These are phyloP conservation scores for Stenoptilia bipunctidactyla DNA, from an alignment of 2,888 invertebrate species.

Conservation along the genomic window DNA sequence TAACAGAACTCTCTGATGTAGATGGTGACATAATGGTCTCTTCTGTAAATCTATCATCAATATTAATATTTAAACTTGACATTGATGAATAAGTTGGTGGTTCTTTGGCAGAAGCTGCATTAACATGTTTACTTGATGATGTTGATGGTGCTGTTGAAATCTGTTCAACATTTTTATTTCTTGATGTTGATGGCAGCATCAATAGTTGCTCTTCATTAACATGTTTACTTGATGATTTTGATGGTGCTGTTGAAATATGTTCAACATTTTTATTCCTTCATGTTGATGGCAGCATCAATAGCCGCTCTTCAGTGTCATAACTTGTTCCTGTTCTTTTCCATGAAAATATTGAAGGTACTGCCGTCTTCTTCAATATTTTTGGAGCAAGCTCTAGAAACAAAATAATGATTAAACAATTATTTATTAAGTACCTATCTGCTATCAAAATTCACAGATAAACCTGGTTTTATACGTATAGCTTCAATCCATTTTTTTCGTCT, in stretches of 20 bases:
- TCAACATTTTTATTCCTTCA: no score
- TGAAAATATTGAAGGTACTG: background rate
- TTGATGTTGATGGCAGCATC: background rate
- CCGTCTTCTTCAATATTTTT: background rate
- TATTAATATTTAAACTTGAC: background rate
- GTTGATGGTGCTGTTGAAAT: background rate
- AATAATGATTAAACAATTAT: background rate
- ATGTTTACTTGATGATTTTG: no score
- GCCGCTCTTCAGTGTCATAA: background rate
- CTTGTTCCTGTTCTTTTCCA: background rate
- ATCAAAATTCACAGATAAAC: background rate
- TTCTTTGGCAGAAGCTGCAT: background rate
- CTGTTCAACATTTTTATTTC: background rate
- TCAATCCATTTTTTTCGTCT: background rate
- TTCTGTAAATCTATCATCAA: background rate
- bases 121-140: background rate
- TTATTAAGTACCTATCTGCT: background rate
- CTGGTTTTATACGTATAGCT: constrained; percentile 1
- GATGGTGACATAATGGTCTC: background rate
- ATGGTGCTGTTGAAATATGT: no score
- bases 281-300: no score
- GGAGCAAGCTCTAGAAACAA: background rate
- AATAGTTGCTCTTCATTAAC: background rate
- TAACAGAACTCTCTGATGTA: background rate
- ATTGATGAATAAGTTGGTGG: background rate